A percentile compares a stretch with the other conserved stretches of the same genome.
phyloP scores from a whole-genome alignment of 64 coral and sea anemone species.

The Montipora capricornis region DNA sequence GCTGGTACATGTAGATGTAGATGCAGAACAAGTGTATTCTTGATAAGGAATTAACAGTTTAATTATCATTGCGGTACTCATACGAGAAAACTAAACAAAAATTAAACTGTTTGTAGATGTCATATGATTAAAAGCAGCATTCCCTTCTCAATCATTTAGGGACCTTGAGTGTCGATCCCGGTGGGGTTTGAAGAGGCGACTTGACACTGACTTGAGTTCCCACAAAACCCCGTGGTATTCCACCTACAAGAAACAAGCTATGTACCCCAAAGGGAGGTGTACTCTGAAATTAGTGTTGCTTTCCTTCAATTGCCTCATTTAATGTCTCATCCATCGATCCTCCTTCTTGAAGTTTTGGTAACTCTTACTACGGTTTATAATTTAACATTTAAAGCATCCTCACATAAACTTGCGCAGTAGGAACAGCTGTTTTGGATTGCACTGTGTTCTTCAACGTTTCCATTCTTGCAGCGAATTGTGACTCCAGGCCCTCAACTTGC shows the following conservation, averaged over 20 bases:
- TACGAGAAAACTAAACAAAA: no score
- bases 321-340: neutral
- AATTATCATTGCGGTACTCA: no score
- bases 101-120: no score
- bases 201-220: no score
- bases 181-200: no score
- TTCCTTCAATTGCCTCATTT: neutral
- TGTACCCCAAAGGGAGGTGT: neutral
- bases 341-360: neutral
- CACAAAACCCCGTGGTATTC: no score
- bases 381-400: conserved; percentile 6
- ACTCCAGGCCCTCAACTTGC: conserved; percentile 87
- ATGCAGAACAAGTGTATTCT: no score
- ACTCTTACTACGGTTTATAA: neutral
- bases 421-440: conserved; percentile 97
- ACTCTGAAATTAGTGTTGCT: neutral
- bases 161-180: no score
- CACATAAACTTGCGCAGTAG: conserved; percentile 98
- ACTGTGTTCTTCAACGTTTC: conserved; percentile 90
- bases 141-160: no score
- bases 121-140: no score
- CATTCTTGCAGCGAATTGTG: conserved; percentile 90
- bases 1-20: no score
- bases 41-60: no score
- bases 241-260: neutral